Base-by-base conservation (phyloP, 2,888 invertebrate genomes). In the Linnaemya tessellans region DNA sequence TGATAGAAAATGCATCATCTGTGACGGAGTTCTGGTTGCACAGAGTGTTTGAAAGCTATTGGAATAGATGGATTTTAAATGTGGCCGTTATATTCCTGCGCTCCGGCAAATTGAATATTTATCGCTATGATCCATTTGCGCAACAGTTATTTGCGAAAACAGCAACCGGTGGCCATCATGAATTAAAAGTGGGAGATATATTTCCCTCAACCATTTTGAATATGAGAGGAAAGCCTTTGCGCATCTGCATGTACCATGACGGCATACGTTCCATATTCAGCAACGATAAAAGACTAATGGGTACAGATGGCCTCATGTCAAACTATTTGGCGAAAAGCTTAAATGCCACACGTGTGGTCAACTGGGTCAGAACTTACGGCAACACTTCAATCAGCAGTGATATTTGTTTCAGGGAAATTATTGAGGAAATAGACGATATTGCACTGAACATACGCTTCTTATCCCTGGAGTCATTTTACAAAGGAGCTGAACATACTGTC, bases 371-470 rank as follows among this genome's bases (percentile, higher is more conserved):
- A 13, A 46, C n/a, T 1, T 85, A 84, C 30, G 87, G 83, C 11
- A 80, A 87, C 25, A 49, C 75, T 22, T 90, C 90, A 67, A 77
- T 84, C 0, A 88, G 87, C 2, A 62, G 87, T 3, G 91, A 90
- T 30, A 89, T 90, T 11, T 91, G 91, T n/a, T 88, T 90, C 3
- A 22, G 67, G 22, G 90, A 91, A 70, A 88, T 91, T 30, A 78
- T 87, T 3, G 87, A 86, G 0, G 90, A 89, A 30, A 86, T 88
- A 58, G 90, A 90, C 65, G 94, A 94, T 82, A 88, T 94, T 20
- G 94, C 94, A 81, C 88, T 94, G 9, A 94, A 93, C 84, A 93
- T 94, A 0, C 91, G 94, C 74, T 94, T 94, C 60, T 90, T 94
- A 5, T 93, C 94, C 75, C 92, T 93, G 67, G 87, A 88, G 0